Percentiles rank a stretch among this genome's conserved stretches.
Evolutionary conservation across 1,140 invertebrate genomes (phyloP).

Genomic region (Drosophila triauraria): DNA sequence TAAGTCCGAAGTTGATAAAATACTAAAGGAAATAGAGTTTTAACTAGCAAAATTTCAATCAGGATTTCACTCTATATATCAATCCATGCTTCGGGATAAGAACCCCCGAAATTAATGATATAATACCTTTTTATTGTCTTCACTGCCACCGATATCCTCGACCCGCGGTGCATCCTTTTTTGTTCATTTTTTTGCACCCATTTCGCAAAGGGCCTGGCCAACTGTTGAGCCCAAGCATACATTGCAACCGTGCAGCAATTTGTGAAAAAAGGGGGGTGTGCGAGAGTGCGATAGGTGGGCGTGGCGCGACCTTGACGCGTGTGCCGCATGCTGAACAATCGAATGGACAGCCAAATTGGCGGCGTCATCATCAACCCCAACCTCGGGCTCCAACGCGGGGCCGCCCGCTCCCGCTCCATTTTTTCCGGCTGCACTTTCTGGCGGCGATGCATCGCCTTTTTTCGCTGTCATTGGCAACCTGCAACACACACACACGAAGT

Average conservation of each 20-base stretch:
- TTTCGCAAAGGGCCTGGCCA: conserved; percentile 41
- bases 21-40: too few relatives aligned
- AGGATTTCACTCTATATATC: too few relatives aligned
- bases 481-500: conserved; percentile 43
- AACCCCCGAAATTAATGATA: background rate
- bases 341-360: conserved; percentile 75
- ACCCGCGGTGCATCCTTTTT: conserved; percentile 9
- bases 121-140: background rate
- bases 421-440: conserved; percentile 44
- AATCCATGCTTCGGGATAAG: fast-evolving
- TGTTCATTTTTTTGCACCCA: conserved; percentile 16
- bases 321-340: conserved; percentile 77
- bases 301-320: conserved; percentile 72
- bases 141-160: background rate
- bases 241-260: conserved; percentile 43
- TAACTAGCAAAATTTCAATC: too few relatives aligned
- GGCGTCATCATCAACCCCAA: conserved; percentile 66
- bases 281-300: background rate
- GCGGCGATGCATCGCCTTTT: conserved; percentile 44
- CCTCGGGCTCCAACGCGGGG: background rate
- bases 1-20: too few relatives aligned
- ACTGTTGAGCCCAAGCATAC: conserved; percentile 61
- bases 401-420: conserved; percentile 22
- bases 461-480: conserved; percentile 50
- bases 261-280: background rate